phyloP scores from a whole-genome alignment of 2,888 invertebrate species.

The Dasypolia templi region DNA sequence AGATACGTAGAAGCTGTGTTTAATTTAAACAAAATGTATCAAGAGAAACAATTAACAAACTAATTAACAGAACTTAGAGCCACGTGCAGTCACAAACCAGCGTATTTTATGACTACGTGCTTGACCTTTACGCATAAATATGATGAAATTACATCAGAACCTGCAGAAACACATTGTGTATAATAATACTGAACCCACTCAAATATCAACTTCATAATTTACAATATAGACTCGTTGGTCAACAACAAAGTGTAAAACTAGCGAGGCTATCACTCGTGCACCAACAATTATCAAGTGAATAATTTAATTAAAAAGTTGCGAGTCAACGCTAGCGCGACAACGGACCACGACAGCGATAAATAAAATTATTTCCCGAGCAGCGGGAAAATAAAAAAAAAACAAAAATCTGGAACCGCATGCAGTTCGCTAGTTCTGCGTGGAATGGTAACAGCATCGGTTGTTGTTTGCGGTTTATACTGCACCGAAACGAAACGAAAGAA shows the following conservation, averaged over 20 bases:
- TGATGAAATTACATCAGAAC: slow-evolving; percentile 18
- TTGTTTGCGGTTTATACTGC: slow-evolving; percentile 71
- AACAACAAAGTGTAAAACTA: slow-evolving; percentile 62
- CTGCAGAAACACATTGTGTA: slow-evolving; percentile 18
- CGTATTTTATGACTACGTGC: slow-evolving; percentile 38
- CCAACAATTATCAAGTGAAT: slow-evolving; percentile 83
- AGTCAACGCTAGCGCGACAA: slow-evolving; percentile 76
- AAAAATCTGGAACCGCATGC: slow-evolving; percentile 65
- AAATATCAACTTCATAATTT: slow-evolving; percentile 60
- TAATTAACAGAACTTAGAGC: slow-evolving; percentile 36
- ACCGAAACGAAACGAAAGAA: slow-evolving; percentile 63
- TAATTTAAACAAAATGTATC: slow-evolving; percentile 49
- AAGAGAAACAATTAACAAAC: slow-evolving; percentile 36
- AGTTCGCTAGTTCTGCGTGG: slow-evolving; percentile 66
- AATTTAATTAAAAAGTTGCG: slow-evolving; percentile 86
- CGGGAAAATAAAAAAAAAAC: slow-evolving; percentile 67
- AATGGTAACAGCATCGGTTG: slow-evolving; percentile 67
- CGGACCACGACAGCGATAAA: slow-evolving; percentile 82
- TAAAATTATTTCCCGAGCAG: slow-evolving; percentile 82
- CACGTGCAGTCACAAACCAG: slow-evolving; percentile 15
- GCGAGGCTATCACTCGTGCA: slow-evolving; percentile 63
- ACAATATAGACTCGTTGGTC: slow-evolving; percentile 53
- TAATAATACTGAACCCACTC: slow-evolving; percentile 24
- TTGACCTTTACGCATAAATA: slow-evolving; percentile 25
- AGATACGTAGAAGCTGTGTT: slow-evolving; percentile 40